Evolutionary conservation across 2,888 invertebrate genomes (phyloP).

Genomic region (Scaptomyza polygonia): DNA sequence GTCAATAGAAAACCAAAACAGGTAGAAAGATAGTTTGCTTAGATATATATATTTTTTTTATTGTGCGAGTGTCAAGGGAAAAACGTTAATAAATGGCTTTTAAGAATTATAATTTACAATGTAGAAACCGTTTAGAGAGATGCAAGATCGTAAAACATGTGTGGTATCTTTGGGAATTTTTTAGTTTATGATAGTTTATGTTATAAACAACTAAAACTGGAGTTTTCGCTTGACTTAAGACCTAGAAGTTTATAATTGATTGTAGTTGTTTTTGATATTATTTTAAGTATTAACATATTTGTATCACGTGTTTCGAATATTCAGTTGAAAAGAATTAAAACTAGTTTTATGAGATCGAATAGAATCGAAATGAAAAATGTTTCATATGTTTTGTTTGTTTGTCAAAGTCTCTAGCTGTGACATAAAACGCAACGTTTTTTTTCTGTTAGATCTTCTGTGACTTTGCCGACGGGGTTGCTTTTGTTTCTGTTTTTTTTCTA

Average conservation of each 20-base stretch:
- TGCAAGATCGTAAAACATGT: neutral
- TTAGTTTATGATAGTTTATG: too few relatives aligned
- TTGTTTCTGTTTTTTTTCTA: conserved; percentile 5
- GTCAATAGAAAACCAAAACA: neutral
- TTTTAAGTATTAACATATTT: too few relatives aligned
- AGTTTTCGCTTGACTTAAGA: too few relatives aligned
- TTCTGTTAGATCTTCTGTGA: conserved; percentile 16
- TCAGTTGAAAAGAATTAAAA: neutral
- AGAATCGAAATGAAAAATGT: neutral
- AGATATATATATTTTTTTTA: neutral
- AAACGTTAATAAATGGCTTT: neutral
- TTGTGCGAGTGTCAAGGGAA: neutral
- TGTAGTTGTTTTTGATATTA: too few relatives aligned
- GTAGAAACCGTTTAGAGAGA: neutral
- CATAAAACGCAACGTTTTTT: conserved; percentile 18
- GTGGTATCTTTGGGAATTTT: neutral
- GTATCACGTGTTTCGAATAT: neutral
- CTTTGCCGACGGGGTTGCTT: conserved; percentile 3
- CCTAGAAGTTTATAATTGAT: too few relatives aligned
- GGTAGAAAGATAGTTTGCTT: neutral
- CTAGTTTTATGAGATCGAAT: neutral
- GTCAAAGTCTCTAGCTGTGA: conserved; percentile 13
- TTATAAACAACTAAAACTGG: too few relatives aligned
- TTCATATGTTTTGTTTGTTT: conserved; percentile 3
- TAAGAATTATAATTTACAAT: too few relatives aligned